Evolutionary conservation across 2,888 invertebrate species (phyloP), one percentile per base, ranked within the genome.

Genomic region (Spialia ferax): DNA sequence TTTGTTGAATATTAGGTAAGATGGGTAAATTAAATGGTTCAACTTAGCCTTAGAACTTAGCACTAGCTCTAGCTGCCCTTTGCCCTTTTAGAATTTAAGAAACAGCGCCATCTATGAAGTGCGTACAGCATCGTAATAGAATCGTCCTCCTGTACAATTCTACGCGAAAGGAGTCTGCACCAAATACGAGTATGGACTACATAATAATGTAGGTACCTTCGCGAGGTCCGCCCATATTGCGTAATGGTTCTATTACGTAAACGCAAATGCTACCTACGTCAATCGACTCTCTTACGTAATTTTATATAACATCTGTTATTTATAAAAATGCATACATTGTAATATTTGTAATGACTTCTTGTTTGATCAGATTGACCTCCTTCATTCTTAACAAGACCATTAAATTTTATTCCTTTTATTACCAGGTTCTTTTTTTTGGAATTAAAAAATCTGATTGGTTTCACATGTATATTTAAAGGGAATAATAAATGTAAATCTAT

Each of bases 391-490:
- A 48, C 22, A 13, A 29, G 0, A 23, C 0, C 0, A 7, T 35
- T 23, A n/a, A n/a, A 20, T 2, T 5, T 11, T 1, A 8, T 48
- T 42, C 29, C 38, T 4, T 38, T 38, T 38, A 11, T 8, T 8
- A 38, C 13, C 42, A 2, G 15, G 2, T 20, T 20, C 8, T 11
- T 35, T 35, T 35, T 35, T 11, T 1, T 26, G 45, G 22, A 66
- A 60, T 20, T 50, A 48, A 54, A 66, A 60, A 65, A 18, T 7
- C 18, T 20, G 18, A 10, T 2, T 54, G 52, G 64, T 61, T 50
- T 70, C 67, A 72, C 64, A 72, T 70, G 70, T 72, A 72, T 72
- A 72, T 70, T 71, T 69, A 72, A 70, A 72, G 66, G 69, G 70
- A 70, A 72, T 70, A 70, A 70, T 70, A 71, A 63, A 65, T 68